These are phyloP conservation scores for Sinhomidia bicolor DNA, from an alignment of 2,888 invertebrate species.

Conservation along the genomic window DNA sequence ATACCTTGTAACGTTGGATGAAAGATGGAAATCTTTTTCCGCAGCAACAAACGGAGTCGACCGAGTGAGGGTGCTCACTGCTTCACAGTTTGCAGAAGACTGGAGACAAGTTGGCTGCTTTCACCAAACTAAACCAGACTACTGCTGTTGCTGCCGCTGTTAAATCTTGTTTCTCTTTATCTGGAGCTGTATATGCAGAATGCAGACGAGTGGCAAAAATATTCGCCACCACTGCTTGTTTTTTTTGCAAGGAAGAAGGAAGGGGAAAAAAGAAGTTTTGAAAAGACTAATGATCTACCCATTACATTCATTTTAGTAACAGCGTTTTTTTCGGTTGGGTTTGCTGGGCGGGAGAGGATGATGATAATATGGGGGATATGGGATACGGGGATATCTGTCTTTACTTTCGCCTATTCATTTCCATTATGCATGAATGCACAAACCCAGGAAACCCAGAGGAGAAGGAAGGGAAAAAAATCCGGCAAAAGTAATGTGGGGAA, in stretches of 20 bases:
- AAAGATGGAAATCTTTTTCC: neutral
- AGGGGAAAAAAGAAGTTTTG: neutral
- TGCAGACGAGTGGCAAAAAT: neutral
- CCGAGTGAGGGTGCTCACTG: neutral
- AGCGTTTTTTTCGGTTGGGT: neutral
- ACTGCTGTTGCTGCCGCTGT: neutral
- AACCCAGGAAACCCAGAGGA: neutral
- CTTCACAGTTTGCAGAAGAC: neutral
- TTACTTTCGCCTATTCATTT: neutral
- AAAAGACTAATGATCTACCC: slow-evolving; percentile 21
- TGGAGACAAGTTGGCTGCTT: neutral
- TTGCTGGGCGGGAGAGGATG: neutral
- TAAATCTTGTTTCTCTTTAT: neutral
- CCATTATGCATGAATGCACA: neutral
- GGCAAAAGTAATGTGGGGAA: too few species aligned
- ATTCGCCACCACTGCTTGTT: neutral
- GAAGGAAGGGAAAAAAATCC: neutral
- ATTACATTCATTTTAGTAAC: neutral
- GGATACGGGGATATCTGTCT: neutral
- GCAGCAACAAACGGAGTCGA: neutral
- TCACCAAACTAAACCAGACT: neutral
- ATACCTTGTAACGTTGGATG: neutral
- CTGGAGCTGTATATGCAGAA: neutral
- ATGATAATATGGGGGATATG: neutral
- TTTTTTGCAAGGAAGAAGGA: neutral